Evolutionary conservation across 1,140 invertebrate genomes (phyloP).

Genomic region (Microplitis demolitor): DNA sequence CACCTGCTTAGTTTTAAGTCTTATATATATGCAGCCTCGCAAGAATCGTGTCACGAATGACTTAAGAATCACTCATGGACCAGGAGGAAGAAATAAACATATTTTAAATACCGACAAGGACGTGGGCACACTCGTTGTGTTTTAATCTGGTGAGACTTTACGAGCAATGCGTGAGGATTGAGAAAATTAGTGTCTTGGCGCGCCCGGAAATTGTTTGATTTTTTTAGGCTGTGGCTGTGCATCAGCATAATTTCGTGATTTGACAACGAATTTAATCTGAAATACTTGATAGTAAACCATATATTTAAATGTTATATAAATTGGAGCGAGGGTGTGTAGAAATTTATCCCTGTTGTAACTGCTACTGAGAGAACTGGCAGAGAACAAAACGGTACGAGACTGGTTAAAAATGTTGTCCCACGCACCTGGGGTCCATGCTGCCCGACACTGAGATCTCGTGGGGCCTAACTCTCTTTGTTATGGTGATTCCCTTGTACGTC

Average conservation of each 20-base stretch:
- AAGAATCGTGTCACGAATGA: background rate
- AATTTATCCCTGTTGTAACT: too few relatives aligned
- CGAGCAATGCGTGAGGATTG: background rate
- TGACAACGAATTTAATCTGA: background rate
- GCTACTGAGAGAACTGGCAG: too few relatives aligned
- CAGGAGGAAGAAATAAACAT: background rate
- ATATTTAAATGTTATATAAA: too few relatives aligned
- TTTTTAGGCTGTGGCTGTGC: background rate
- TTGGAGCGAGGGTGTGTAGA: background rate
- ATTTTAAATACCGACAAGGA: background rate
- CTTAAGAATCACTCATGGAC: too few relatives aligned
- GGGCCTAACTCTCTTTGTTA: slow-evolving; percentile 41
- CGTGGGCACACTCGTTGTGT: background rate
- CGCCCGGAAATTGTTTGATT: background rate
- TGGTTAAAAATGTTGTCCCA: slow-evolving; percentile 8
- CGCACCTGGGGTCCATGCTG: slow-evolving; percentile 15
- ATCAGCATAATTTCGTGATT: background rate
- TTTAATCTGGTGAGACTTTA: background rate
- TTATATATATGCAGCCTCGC: background rate
- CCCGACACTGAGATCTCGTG: slow-evolving; percentile 26
- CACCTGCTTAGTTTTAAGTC: slow-evolving; percentile 50
- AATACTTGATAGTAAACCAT: too few relatives aligned
- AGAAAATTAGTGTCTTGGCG: background rate
- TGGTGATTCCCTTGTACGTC: slow-evolving; percentile 31
- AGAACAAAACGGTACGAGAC: background rate